These are phyloP conservation scores for Patella vulgata DNA, from an alignment of 1,140 invertebrate species.

Conservation along the genomic window DNA sequence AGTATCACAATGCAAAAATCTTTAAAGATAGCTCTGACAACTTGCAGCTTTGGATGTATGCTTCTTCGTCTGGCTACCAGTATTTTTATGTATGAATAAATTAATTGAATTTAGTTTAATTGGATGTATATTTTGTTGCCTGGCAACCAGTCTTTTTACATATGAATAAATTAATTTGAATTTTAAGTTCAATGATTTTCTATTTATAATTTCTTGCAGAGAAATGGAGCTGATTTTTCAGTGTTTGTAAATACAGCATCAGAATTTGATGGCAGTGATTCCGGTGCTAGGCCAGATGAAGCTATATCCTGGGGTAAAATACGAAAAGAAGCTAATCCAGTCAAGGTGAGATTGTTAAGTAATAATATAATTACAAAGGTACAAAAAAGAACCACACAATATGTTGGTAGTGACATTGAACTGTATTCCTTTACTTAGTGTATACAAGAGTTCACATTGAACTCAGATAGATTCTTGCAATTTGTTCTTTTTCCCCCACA, in stretches of 20 bases:
- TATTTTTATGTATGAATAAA: too few species aligned
- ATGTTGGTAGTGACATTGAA: too few species aligned
- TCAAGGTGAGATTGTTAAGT: conserved; percentile 87
- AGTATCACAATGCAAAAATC: too few species aligned
- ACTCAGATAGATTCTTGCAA: too few species aligned
- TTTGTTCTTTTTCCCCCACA: too few species aligned
- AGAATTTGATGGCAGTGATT: conserved; percentile 99
- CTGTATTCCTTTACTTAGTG: too few species aligned
- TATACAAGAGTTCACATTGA: too few species aligned
- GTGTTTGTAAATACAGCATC: conserved; percentile 97
- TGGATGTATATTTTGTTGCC: conserved; percentile 1
- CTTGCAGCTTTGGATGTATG: too few species aligned
- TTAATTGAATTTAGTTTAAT: neutral
- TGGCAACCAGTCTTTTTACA: neutral
- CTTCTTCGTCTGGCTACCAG: too few species aligned
- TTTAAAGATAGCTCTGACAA: too few species aligned
- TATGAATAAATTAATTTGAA: conserved; percentile 12
- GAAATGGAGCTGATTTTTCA: conserved; percentile 97
- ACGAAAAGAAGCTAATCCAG: conserved; percentile 84
- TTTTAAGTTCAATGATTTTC: conserved; percentile 7
- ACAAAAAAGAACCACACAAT: too few species aligned
- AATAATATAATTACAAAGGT: too few species aligned
- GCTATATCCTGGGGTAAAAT: conserved; percentile 99
- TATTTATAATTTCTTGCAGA: conserved; percentile 70
- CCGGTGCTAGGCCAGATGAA: conserved; percentile 97